Evolutionary conservation across 2,113 vertebrate genomes (phyloP).

Genomic region (Ardeotis arabs): DNA sequence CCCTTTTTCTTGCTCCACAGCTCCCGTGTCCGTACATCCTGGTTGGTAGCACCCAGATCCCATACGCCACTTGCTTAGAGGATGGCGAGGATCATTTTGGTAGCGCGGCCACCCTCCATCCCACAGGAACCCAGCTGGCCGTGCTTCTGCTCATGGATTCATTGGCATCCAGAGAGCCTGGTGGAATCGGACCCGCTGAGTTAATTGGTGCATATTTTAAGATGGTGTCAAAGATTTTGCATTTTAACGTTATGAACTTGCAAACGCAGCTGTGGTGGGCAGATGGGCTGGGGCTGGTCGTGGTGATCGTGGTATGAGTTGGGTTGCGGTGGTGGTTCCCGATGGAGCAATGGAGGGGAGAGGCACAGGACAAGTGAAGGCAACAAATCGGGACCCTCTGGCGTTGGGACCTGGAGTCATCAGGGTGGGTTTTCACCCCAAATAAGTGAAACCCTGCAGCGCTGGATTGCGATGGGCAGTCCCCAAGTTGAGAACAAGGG

Average conservation of each 20-base stretch:
- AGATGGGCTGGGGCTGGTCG: fast-evolving
- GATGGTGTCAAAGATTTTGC: background rate
- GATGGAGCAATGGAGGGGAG: background rate
- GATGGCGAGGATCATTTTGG: background rate
- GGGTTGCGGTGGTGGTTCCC: background rate
- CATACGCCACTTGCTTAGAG: fast-evolving
- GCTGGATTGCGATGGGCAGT: background rate
- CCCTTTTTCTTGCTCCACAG: background rate
- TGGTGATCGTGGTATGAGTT: fast-evolving
- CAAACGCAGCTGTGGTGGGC: background rate
- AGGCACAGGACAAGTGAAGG: background rate
- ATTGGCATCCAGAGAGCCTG: fast-evolving
- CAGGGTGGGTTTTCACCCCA: background rate
- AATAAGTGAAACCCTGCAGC: background rate
- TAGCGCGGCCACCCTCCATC: fast-evolving
- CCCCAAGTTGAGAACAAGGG: background rate
- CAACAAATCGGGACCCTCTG: fast-evolving
- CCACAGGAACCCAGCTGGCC: fast-evolving
- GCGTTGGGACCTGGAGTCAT: background rate
- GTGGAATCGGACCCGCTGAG: background rate
- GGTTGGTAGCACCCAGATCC: background rate
- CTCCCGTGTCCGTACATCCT: fast-evolving
- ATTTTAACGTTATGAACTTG: background rate
- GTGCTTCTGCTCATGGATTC: background rate
- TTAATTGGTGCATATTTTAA: background rate